Conservation (phyloP, 1,140 invertebrate species). For the Cyrtorhinus lividipennis region DNA sequence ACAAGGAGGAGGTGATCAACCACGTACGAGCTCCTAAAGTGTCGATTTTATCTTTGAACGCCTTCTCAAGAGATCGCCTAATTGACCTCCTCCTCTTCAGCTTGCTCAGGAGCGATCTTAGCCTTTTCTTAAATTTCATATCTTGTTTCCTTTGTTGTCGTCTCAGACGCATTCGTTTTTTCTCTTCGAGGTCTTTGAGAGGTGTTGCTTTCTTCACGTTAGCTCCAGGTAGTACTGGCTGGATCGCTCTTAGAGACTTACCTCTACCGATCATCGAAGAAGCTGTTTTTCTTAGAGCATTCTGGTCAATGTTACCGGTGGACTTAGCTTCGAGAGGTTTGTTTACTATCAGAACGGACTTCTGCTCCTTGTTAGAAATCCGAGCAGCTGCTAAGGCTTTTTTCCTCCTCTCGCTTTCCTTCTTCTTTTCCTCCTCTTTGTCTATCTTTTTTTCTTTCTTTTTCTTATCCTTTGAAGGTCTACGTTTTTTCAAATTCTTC, state of each 20-base stretch:
- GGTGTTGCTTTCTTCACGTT: not conserved
- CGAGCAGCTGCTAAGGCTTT: not conserved
- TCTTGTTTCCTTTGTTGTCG: not conserved
- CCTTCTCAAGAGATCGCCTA: not conserved
- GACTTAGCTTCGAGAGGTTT: not conserved
- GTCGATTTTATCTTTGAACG: conserved; percentile 2
- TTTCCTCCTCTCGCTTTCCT: too few relatives aligned
- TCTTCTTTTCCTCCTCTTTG: not conserved
- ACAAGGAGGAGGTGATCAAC: not conserved
- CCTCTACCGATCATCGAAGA: too few relatives aligned
- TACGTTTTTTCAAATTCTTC: not conserved
- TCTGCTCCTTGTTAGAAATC: too few relatives aligned
- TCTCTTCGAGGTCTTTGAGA: not conserved
- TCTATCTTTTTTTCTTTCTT: not conserved
- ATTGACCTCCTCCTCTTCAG: not conserved
- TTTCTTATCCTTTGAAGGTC: not conserved
- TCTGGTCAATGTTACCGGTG: not conserved
- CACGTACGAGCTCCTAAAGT: not conserved
- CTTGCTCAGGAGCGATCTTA: not conserved
- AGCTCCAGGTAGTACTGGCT: not conserved
- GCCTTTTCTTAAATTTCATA: not conserved
- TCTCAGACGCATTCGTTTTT: not conserved
- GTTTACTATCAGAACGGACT: too few relatives aligned
- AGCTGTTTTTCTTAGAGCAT: too few relatives aligned
- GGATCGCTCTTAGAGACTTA: too few relatives aligned